phyloP scores from a whole-genome alignment of 2,797 vertebrate genomes.

The Acanthiza pusilla region DNA sequence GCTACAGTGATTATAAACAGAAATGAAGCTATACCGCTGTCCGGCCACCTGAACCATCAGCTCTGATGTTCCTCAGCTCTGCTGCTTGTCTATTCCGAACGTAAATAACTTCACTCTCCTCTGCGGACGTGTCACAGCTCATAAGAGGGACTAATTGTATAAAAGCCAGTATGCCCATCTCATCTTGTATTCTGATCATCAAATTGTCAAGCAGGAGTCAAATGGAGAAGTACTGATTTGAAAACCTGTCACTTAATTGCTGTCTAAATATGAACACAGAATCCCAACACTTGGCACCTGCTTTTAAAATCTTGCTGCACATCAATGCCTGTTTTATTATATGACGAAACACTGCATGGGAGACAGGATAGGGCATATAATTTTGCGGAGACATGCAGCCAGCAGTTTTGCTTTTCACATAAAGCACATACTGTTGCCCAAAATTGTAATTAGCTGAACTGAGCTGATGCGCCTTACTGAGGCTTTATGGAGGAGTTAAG shows the following conservation, averaged over 20 bases:
- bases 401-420: neutral
- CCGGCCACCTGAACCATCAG: conserved; percentile 24
- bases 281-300: neutral
- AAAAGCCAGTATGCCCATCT: neutral
- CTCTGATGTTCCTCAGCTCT: conserved; percentile 19
- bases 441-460: neutral
- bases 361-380: neutral
- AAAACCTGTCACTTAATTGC: conserved; percentile 9
- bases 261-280: neutral
- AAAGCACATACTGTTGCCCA: neutral
- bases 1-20: neutral
- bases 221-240: neutral
- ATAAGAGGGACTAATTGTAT: neutral
- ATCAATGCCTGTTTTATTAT: neutral
- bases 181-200: neutral
- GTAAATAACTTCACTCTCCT: neutral
- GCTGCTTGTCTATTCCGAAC: neutral
- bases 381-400: neutral
- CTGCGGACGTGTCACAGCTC: neutral
- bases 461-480: neutral
- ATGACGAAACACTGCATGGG: neutral
- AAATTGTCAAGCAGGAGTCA: conserved; percentile 25
- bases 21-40: neutral
- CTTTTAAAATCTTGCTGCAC: neutral
- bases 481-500: neutral